These are phyloP conservation scores for Spheniscus mendiculus DNA, from an alignment of 2,113 vertebrate genomes.

Conservation along the genomic window DNA sequence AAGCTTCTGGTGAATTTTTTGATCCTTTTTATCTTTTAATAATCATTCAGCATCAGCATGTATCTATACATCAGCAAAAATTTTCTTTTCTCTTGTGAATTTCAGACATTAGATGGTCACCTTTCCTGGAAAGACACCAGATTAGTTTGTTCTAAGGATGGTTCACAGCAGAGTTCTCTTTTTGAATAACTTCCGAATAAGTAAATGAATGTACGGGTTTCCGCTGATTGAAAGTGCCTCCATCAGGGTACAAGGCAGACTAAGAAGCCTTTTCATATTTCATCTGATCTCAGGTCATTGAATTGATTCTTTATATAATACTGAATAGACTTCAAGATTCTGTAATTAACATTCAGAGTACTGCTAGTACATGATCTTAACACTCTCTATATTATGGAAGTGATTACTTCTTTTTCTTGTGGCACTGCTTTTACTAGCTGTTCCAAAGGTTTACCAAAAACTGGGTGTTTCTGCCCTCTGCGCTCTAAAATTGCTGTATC, in stretches of 20 bases:
- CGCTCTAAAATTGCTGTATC: neutral
- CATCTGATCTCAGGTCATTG: conserved; percentile 28
- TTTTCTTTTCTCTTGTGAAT: neutral
- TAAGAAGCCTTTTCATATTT: conserved; percentile 44
- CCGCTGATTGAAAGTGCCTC: neutral
- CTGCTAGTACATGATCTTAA: conserved; percentile 5
- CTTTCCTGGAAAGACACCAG: neutral
- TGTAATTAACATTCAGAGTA: conserved; percentile 16
- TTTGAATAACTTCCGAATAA: conserved; percentile 19
- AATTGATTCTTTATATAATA: conserved; percentile 18
- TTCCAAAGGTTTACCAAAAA: neutral
- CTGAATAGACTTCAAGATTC: conserved; percentile 32
- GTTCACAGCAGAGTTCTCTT: neutral
- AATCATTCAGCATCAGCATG: neutral
- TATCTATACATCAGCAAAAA: neutral
- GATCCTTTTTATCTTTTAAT: neutral
- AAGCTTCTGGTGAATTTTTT: neutral
- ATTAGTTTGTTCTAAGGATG: neutral
- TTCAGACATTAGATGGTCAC: neutral
- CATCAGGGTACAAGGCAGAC: conserved; percentile 1
- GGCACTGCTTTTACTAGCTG: neutral
- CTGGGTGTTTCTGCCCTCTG: neutral
- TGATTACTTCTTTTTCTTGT: neutral
- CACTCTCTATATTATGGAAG: neutral
- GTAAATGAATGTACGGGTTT: conserved; percentile 34